Base-by-base conservation (phyloP, 2,888 invertebrate species). In the Volucella zonaria region DNA sequence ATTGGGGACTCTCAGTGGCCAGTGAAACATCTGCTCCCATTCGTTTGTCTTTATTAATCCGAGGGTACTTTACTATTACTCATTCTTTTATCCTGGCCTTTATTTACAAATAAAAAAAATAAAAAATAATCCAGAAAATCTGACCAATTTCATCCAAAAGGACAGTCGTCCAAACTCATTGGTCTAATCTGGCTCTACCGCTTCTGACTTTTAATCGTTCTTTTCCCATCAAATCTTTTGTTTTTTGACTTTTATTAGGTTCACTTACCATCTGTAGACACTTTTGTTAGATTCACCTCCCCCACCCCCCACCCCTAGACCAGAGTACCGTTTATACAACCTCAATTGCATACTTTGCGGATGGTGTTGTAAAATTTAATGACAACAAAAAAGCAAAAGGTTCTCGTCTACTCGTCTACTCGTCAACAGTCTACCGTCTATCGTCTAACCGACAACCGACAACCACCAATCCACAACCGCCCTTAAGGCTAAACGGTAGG, bases 331-430 rank as follows among this genome's bases (percentile, higher is more conserved):
- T 40, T 10, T 42, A 23, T 12, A 38, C 47, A 64, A 54, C 67
- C 66, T 73, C 73, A 66, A 79, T 66, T 59, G 73, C 79, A 52
- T 79, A 40, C 66, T 61, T 67, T 73, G 66, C 58, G 79, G 79
- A 52, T 49, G 51, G 42, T 52, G 47, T 40, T 66, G 40, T 66
- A 66, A 71, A 64, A 52, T 66, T 73, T 67, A 73, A 79, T 67
- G 73, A 61, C 66, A 73, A 71, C 58, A 64, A 12, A 42, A 66
- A 40, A 40, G 56, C 15, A 61, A 31, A 45, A 67, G 15, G 56
- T 9, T 23, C 15, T 2, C 14, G 42, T 8, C 58, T 14, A 14
- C 31, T 31, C 31, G 31, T 31, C 31, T 23, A 23, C 23, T 23
- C 23, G 23, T 23, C 23, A 2, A 23, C 23, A 1, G 23, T 23